These are phyloP conservation scores for Eulithis testata DNA, from an alignment of 2,888 invertebrate genomes.

Conservation along the genomic window DNA sequence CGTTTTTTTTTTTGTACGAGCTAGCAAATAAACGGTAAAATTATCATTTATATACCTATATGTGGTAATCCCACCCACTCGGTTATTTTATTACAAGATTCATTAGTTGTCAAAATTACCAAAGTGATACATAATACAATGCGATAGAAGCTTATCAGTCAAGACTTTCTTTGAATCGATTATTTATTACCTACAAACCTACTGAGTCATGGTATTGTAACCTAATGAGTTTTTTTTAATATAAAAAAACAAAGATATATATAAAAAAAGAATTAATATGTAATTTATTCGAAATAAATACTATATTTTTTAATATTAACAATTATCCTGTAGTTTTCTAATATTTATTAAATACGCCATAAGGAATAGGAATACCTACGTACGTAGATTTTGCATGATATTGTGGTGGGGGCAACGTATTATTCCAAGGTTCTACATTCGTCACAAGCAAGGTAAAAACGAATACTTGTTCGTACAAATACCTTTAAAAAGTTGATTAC, in stretches of 20 bases:
- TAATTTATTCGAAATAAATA: no score
- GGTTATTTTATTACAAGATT: no score
- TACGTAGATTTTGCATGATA: constrained; percentile 20
- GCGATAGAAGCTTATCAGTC: constrained; percentile 7
- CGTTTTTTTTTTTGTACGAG: no score
- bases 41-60: no score
- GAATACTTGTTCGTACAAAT: constrained; percentile 6
- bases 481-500: constrained; percentile 3
- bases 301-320: no score
- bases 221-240: no score
- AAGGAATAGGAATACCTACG: constrained; percentile 3
- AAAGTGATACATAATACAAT: neutral
- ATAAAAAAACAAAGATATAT: no score
- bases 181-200: neutral
- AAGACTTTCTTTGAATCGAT: constrained; percentile 7
- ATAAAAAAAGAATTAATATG: no score
- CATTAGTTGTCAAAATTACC: no score
- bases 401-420: constrained; percentile 28
- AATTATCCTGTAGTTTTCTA: neutral
- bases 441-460: constrained; percentile 22
- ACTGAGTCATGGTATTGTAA: neutral
- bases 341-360: constrained; percentile 1
- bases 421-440: constrained; percentile 29
- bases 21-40: no score
- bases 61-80: no score